Conservation (phyloP, 2,888 invertebrate species). For the Andrena dorsata region DNA sequence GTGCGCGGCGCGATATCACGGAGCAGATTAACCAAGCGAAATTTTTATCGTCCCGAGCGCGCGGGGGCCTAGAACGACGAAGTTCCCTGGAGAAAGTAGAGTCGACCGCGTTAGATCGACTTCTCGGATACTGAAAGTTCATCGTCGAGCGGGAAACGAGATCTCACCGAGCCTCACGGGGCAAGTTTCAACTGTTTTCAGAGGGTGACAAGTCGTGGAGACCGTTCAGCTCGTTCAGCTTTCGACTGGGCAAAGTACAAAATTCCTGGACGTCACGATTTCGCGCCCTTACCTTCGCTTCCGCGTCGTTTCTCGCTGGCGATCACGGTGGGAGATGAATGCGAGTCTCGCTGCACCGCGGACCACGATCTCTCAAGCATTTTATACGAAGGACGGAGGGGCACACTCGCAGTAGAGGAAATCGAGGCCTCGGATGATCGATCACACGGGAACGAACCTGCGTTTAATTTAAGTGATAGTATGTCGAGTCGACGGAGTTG, state of each 20-base stretch:
- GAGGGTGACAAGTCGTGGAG: constrained; percentile 9
- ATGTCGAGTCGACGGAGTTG: constrained; percentile 8
- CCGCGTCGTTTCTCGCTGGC: constrained; percentile 1
- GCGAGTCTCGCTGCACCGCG: neutral
- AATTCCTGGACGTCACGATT: constrained; percentile 20
- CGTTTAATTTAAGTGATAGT: neutral
- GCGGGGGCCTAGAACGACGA: neutral
- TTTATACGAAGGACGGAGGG: constrained; percentile 23
- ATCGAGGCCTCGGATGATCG: constrained; percentile 11
- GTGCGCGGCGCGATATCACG: neutral
- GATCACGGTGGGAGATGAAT: neutral
- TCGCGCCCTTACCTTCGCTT: neutral
- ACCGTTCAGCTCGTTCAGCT: neutral
- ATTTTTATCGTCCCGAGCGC: neutral
- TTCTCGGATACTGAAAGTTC: neutral
- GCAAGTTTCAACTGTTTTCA: constrained; percentile 16
- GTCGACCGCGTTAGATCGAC: neutral
- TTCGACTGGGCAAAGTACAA: constrained; percentile 43
- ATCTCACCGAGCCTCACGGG: constrained; percentile 9
- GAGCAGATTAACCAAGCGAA: neutral
- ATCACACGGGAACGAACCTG: neutral
- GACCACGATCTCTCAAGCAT: constrained; percentile 40
- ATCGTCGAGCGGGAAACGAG: neutral
- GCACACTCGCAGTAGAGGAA: neutral
- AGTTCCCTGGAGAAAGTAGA: neutral